Base-by-base conservation (phyloP, 2,888 invertebrate genomes). In the Cephus pulcher region DNA sequence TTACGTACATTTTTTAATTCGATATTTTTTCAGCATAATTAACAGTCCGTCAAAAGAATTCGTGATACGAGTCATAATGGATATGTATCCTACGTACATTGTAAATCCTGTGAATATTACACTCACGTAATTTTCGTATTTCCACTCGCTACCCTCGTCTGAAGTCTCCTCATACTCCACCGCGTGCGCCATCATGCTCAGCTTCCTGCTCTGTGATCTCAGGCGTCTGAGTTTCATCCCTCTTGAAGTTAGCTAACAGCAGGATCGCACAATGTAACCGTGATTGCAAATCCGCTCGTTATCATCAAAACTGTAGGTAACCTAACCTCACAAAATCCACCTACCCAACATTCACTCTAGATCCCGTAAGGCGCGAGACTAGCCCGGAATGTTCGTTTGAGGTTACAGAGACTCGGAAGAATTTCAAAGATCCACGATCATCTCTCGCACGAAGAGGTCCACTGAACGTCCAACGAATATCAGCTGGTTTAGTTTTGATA, bases 211-310 rank as follows among this genome's bases (percentile, higher is more conserved):
- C 88, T 89, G 89, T 89, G 89, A 89, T 89, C 89, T 88, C 85
- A 78, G 82, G 78, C 85, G 86, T 85, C 88, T 86, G 86, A 88
- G 86, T 89, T 89, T 88, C 88, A 89, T 86, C 88, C 88, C 89
- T 88, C 88, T 85, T 83, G 80, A 85, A 89, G 88, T 89, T 88
- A 84, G 88, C 86, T 86, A 88, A 87, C 88, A 88, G 85, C 85
- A 85, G 85, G 86, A 86, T 87, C 87, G 83, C 84, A 89, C 89
- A 89, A 89, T 89, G 88, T 87, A 87, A 87, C 85, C 89, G 89
- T 89, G 89, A 89, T 89, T 89, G 89, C 88, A 89, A 89, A 89
- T 89, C 89, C 89, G 89, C 89, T 89, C 89, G 89, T 89, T 89
- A 89, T 89, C 88, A 84, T 87, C 86, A 87, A 88, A 89, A 88